Conservation (phyloP, 2,888 invertebrate genomes). For the Gisinianus flammeolus region DNA sequence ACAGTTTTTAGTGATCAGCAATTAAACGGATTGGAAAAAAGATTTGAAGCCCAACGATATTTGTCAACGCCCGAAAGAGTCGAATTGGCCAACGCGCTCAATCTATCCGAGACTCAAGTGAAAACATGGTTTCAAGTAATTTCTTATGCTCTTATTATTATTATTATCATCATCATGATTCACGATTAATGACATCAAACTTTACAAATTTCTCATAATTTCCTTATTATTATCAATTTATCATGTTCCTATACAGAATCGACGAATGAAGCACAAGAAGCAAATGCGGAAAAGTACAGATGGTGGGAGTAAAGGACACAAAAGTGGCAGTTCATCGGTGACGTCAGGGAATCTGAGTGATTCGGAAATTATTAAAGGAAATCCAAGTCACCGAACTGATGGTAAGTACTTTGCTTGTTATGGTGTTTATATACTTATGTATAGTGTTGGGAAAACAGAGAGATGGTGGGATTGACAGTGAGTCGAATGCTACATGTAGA, state of each 20-base stretch:
- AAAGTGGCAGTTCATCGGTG: constrained; percentile 41
- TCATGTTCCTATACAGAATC: constrained; percentile 70
- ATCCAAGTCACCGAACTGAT: constrained; percentile 20
- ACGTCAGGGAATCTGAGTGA: constrained; percentile 45
- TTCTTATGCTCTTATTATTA: not conserved
- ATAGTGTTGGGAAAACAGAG: not conserved
- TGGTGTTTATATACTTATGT: not conserved
- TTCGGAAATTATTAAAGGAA: constrained; percentile 39
- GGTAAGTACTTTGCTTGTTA: not conserved
- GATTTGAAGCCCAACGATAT: constrained; percentile 93
- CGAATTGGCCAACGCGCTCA: constrained; percentile 89
- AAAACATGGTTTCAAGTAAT: constrained; percentile 21
- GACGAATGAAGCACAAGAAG: constrained; percentile 96
- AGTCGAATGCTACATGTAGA: not conserved
- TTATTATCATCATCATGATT: not conserved
- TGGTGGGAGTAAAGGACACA: constrained; percentile 31
- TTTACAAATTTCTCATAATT: not conserved
- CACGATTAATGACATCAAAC: too few relatives aligned
- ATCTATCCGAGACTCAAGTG: constrained; percentile 86
- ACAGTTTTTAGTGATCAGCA: constrained; percentile 80
- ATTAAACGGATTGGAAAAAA: constrained; percentile 83
- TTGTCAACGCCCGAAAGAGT: constrained; percentile 95
- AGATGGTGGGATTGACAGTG: not conserved
- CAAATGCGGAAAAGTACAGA: constrained; percentile 71
- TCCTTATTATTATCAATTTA: not conserved